phyloP scores from a whole-genome alignment of 2,888 invertebrate species.

The Metopia argyrocephala region DNA sequence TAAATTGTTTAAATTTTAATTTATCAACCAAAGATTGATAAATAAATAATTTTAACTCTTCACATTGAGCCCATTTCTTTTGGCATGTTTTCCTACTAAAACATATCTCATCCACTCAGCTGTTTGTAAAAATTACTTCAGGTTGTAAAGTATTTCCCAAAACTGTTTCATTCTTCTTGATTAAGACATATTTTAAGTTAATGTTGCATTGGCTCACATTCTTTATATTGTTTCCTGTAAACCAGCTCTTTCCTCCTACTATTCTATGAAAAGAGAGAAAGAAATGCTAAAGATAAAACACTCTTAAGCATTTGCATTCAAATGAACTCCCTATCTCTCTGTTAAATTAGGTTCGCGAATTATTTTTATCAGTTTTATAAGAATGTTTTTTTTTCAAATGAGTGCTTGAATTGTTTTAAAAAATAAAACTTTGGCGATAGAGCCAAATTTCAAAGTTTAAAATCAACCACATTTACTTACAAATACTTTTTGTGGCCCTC shows the following conservation, averaged over 20 bases:
- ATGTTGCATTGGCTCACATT: not conserved
- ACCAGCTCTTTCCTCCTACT: not conserved
- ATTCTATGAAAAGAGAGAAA: not conserved
- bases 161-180: not conserved
- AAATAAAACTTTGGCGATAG: not conserved
- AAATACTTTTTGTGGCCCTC: not conserved
- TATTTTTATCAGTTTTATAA: not conserved
- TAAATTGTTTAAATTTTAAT: too few species aligned
- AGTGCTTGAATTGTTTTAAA: too few species aligned
- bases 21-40: too few species aligned
- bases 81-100: not conserved
- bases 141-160: not conserved
- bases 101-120: not conserved
- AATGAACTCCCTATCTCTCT: not conserved
- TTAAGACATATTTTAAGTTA: not conserved
- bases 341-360: not conserved
- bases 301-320: not conserved
- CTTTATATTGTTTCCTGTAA: too few species aligned
- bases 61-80: not conserved
- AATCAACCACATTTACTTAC: constrained; percentile 17
- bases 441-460: constrained; percentile 39
- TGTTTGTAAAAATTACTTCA: not conserved
- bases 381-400: not conserved
- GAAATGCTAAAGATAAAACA: not conserved
- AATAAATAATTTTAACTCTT: too few species aligned